Evolutionary conservation across 1,140 invertebrate species (phyloP), one percentile per base, ranked within the genome.

Genomic region (Pemphigus obesinymphae): DNA sequence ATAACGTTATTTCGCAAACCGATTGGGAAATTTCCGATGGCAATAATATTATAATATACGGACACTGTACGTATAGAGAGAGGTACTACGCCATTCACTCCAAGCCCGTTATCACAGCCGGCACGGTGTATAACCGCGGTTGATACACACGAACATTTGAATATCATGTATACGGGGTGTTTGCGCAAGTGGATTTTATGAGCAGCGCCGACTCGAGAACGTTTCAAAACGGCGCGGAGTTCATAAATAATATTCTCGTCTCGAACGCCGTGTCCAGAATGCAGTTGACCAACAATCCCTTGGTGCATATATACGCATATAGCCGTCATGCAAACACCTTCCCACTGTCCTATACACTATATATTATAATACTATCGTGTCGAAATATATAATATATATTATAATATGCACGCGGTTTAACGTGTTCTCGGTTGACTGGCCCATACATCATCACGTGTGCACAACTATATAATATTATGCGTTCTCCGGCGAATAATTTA

Each of bases 351-450:
- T n/a, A n/a, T n/a, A n/a, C n/a, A n/a, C n/a, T n/a, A n/a, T n/a
- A n/a, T n/a, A n/a, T n/a, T 37, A n/a, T 43, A 29, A 76, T 40
- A 40, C 45, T 53, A 76, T 50, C n/a, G 73, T 78, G 53, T 78
- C 75, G 53, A 43, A 61, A 58, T 34, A 53, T 1, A n/a, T n/a
- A n/a, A n/a, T n/a, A n/a, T n/a, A n/a, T n/a, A n/a, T n/a, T n/a
- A n/a, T n/a, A n/a, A n/a, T n/a, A n/a, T n/a, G n/a, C 61, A 78
- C 50, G 37, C 20, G 34, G 75, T 58, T 26, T 37, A 78, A 78
- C 55, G 29, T 58, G 75, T 78, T 78, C 61, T 78, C 53, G 61
- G 75, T 78, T 78, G 75, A 20, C 34, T 26, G 75, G 23, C 75
- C 53, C 29, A 78, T 78, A 61, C 55, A 78, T 76, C 73, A 76